A percentile compares a stretch with the other conserved stretches of the same genome.
Conservation (phyloP, 2,888 invertebrate species). For the Linnaemya vulpina region DNA sequence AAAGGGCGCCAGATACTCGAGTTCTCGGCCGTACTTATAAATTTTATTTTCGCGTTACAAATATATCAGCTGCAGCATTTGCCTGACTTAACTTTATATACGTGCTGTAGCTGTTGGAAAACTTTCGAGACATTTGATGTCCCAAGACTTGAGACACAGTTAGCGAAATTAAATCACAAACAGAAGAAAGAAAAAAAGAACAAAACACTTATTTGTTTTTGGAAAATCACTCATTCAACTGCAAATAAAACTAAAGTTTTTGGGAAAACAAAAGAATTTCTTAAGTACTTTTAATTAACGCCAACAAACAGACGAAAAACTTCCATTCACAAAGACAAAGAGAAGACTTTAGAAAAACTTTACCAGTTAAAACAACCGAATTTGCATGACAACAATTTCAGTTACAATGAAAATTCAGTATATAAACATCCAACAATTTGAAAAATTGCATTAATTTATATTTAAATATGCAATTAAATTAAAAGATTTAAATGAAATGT, state of each 20-base stretch:
- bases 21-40: too few relatives aligned
- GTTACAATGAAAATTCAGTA: conserved; percentile 17
- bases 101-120: conserved; percentile 3
- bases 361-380: conserved; percentile 25
- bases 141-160: conserved; percentile 29
- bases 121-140: conserved; percentile 60
- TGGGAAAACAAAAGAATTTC: conserved; percentile 49
- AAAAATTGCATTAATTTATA: conserved; percentile 8
- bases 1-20: too few relatives aligned
- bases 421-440: not conserved
- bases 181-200: conserved; percentile 4
- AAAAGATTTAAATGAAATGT: not conserved
- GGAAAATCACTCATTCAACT: conserved; percentile 20
- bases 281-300: conserved; percentile 55
- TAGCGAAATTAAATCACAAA: conserved; percentile 34
- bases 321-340: conserved; percentile 1
- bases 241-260: conserved; percentile 45
- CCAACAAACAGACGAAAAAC: conserved; percentile 17
- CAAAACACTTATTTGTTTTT: conserved; percentile 16
- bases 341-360: conserved; percentile 29
- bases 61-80: not conserved
- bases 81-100: not conserved
- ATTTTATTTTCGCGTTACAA: not conserved
- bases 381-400: conserved; percentile 60
- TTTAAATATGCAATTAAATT: not conserved